phyloP scores from a whole-genome alignment of 2,113 vertebrate genomes.

The Hirundichthys speculiger region DNA sequence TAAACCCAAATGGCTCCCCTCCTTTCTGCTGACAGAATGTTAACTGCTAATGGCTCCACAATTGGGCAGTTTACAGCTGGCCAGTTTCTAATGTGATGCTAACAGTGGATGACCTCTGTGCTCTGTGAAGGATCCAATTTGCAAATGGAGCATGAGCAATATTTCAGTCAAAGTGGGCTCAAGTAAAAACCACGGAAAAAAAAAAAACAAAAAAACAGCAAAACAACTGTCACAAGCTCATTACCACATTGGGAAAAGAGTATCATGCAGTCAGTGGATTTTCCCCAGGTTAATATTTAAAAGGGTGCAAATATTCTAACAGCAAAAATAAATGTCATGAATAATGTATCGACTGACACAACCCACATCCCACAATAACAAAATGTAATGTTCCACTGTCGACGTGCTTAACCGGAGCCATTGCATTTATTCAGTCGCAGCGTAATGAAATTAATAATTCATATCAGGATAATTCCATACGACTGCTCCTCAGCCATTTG shows the following conservation, averaged over 20 bases:
- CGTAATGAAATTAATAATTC: slow-evolving; percentile 64
- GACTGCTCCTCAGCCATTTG: slow-evolving; percentile 46
- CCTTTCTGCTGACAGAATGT: slow-evolving; percentile 53
- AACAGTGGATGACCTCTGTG: slow-evolving; percentile 40
- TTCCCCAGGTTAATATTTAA: not conserved
- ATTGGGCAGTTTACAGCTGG: slow-evolving; percentile 62
- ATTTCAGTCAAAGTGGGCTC: slow-evolving; percentile 24
- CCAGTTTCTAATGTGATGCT: slow-evolving; percentile 53
- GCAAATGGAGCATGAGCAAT: slow-evolving; percentile 27
- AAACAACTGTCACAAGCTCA: not conserved
- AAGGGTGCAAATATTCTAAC: not conserved
- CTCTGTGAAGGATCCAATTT: slow-evolving; percentile 38
- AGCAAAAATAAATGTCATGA: slow-evolving; percentile 2
- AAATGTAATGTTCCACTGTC: slow-evolving; percentile 14
- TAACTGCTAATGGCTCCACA: slow-evolving; percentile 53
- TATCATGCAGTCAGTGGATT: not conserved
- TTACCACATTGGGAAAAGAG: not conserved
- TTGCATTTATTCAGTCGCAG: slow-evolving; percentile 45
- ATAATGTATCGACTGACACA: slow-evolving; percentile 10
- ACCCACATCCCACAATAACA: not conserved
- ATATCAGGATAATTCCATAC: slow-evolving; percentile 60
- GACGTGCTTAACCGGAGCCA: slow-evolving; percentile 14
- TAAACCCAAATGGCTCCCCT: slow-evolving; percentile 34
- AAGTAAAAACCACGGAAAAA: slow-evolving; percentile 2
- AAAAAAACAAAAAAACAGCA: not conserved